phyloP scores from a whole-genome alignment of 2,113 vertebrate species.

The Brachypteracias leptosomus region DNA sequence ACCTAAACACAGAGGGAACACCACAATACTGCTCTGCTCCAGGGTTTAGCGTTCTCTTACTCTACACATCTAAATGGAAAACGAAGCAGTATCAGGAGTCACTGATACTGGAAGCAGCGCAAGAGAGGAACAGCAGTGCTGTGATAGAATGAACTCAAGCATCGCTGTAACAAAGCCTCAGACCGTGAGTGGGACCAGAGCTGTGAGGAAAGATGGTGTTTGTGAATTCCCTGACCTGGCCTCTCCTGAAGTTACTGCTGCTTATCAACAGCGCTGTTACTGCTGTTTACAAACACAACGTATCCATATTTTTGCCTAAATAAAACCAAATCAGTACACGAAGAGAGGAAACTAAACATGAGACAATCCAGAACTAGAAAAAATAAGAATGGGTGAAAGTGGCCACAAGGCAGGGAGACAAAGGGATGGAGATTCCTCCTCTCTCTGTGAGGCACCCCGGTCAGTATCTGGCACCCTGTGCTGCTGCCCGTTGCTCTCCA shows the following conservation, averaged over 20 bases:
- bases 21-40: accelerated
- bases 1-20: background rate
- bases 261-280: background rate
- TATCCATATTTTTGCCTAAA: accelerated
- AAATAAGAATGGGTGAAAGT: accelerated
- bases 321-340: accelerated
- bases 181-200: accelerated
- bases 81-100: accelerated
- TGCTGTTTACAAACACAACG: too few species aligned
- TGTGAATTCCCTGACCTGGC: too few species aligned
- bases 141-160: background rate
- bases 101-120: accelerated
- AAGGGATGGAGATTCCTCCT: background rate
- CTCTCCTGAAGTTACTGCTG: accelerated
- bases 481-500: background rate
- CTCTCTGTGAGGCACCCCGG: background rate
- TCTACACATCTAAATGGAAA: background rate
- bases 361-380: too few species aligned
- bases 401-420: too few species aligned
- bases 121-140: accelerated
- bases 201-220: accelerated
- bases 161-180: accelerated
- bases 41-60: background rate
- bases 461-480: background rate
- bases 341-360: accelerated